A percentile compares a stretch with the other conserved stretches of the same genome.
phyloP scores from a whole-genome alignment of 2,797 vertebrate species.

The Borostomias antarcticus region DNA sequence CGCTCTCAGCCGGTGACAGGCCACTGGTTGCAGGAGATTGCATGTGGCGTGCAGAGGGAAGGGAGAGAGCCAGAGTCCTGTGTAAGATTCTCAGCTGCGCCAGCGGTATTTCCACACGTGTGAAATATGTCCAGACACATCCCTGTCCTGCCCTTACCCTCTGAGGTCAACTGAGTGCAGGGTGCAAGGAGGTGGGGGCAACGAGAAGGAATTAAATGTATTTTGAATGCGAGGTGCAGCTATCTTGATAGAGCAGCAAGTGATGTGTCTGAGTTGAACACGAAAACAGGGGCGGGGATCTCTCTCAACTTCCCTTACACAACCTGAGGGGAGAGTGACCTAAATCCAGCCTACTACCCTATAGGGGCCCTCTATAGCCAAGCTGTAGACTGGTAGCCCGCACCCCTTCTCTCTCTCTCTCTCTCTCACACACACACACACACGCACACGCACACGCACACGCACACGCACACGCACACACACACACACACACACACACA shows the following conservation, averaged over 20 bases:
- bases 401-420: not conserved
- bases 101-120: slow-evolving; percentile 2
- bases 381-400: not conserved
- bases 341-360: not conserved
- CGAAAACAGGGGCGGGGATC: too few relatives aligned
- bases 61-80: not conserved
- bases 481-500: slow-evolving; percentile 13
- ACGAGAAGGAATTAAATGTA: not conserved
- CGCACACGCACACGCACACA: slow-evolving; percentile 27
- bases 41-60: not conserved
- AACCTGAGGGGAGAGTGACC: not conserved
- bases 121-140: slow-evolving; percentile 29
- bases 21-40: not conserved
- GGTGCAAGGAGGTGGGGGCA: not conserved
- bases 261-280: not conserved
- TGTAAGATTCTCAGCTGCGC: slow-evolving; percentile 32
- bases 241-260: too few relatives aligned
- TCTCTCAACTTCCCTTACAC: too few relatives aligned
- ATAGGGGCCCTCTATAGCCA: not conserved
- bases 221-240: not conserved
- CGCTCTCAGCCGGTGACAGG: not conserved
- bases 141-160: slow-evolving; percentile 15
- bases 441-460: slow-evolving; percentile 10
- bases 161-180: slow-evolving; percentile 18
- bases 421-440: slow-evolving; percentile 7